phyloP scores from a whole-genome alignment of 2,888 invertebrate genomes.

The Autographa gamma region DNA sequence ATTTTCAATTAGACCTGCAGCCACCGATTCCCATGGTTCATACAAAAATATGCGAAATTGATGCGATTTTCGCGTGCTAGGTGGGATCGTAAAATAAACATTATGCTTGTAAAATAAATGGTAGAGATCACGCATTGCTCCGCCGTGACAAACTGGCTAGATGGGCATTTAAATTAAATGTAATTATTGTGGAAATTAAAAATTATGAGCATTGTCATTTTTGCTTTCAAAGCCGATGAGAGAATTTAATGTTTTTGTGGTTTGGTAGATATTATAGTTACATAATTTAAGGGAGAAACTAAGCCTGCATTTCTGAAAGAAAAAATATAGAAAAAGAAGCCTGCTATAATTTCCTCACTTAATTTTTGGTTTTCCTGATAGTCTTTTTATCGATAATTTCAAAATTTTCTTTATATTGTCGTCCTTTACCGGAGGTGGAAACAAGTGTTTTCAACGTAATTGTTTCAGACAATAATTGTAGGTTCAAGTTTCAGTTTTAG shows the following conservation, averaged over 20 bases:
- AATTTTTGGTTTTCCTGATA: too few relatives aligned
- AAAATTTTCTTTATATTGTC: too few relatives aligned
- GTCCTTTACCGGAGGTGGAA: neutral
- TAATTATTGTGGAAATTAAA: constrained; percentile 9
- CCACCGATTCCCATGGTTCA: constrained; percentile 10
- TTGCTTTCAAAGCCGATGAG: neutral
- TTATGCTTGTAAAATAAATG: constrained; percentile 40
- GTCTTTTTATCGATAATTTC: too few relatives aligned
- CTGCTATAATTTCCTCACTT: too few relatives aligned
- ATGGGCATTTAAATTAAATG: constrained; percentile 28
- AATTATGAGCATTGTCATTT: neutral
- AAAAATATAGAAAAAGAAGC: too few relatives aligned
- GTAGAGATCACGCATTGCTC: constrained; percentile 35
- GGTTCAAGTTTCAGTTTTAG: neutral
- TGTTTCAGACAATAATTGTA: neutral
- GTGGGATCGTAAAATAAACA: constrained; percentile 30
- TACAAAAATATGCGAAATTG: constrained; percentile 32
- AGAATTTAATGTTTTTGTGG: too few relatives aligned
- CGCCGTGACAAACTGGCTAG: constrained; percentile 14
- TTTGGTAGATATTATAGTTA: too few relatives aligned
- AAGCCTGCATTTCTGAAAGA: too few relatives aligned
- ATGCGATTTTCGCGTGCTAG: constrained; percentile 48
- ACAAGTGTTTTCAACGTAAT: neutral
- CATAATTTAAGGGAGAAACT: too few relatives aligned
- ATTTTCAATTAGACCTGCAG: neutral